A percentile compares a stretch with the other conserved stretches of the same genome.
phyloP scores from a whole-genome alignment of 2,797 vertebrate genomes.

The Sebastolobus altivelis region DNA sequence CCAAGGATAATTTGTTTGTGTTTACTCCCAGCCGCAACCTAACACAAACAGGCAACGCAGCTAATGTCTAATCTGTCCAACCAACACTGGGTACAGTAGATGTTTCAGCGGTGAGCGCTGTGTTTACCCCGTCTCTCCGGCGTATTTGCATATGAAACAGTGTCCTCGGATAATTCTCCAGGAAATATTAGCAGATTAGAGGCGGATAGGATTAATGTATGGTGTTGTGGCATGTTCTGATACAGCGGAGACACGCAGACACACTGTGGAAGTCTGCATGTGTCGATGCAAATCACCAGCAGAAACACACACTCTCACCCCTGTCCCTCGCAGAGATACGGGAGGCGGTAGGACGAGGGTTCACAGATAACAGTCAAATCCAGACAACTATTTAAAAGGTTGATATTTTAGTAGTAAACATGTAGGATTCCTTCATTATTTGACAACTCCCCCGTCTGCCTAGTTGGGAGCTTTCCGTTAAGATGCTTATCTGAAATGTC shows the following conservation, averaged over 20 bases:
- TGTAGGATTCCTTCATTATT: slow-evolving; percentile 80
- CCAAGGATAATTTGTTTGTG: slow-evolving; percentile 77
- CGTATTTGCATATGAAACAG: slow-evolving; percentile 82
- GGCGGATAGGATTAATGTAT: slow-evolving; percentile 66
- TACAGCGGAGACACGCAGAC: slow-evolving; percentile 37
- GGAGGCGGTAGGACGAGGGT: slow-evolving; percentile 61
- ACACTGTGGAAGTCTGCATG: slow-evolving; percentile 21
- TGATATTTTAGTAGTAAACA: slow-evolving; percentile 83
- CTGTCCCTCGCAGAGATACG: slow-evolving; percentile 59
- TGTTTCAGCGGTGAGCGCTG: slow-evolving; percentile 48
- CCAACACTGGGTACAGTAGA: slow-evolving; percentile 43
- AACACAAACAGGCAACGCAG: slow-evolving; percentile 70
- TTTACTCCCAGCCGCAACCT: slow-evolving; percentile 70
- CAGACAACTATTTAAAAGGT: slow-evolving; percentile 76
- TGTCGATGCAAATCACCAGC: slow-evolving; percentile 47
- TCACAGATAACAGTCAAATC: slow-evolving; percentile 77
- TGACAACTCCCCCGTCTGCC: slow-evolving; percentile 76
- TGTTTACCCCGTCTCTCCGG: slow-evolving; percentile 72
- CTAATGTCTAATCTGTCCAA: slow-evolving; percentile 72
- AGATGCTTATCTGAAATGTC: slow-evolving; percentile 87
- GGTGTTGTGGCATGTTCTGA: slow-evolving; percentile 50
- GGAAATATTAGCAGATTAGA: slow-evolving; percentile 77
- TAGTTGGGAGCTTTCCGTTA: slow-evolving; percentile 71
- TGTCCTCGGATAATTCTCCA: slow-evolving; percentile 74
- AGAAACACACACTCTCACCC: slow-evolving; percentile 44